A percentile compares a stretch with the other conserved stretches of the same genome.
These are phyloP conservation scores for Lophochroa leadbeateri DNA, from an alignment of 2,113 vertebrate species.

Conservation along the genomic window DNA sequence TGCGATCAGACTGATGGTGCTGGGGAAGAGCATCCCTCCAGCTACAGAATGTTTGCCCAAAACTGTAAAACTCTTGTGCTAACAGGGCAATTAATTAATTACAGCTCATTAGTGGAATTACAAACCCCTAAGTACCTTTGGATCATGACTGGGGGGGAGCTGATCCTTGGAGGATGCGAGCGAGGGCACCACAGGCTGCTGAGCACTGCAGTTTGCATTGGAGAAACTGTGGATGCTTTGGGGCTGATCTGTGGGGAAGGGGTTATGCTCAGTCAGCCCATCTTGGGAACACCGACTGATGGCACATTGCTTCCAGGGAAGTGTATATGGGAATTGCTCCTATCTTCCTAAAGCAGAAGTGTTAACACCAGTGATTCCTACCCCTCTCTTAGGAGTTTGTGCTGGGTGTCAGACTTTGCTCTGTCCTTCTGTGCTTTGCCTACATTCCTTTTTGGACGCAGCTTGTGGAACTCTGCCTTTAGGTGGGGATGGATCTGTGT, in stretches of 20 bases:
- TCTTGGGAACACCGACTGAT: neutral
- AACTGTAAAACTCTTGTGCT: constrained; percentile 21
- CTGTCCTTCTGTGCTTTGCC: accelerated
- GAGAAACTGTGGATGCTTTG: neutral
- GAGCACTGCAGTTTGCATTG: neutral
- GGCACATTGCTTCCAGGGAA: neutral
- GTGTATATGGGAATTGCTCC: accelerated
- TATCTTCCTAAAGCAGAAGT: neutral
- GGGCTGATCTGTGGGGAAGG: neutral
- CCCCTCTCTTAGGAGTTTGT: neutral
- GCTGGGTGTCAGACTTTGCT: neutral
- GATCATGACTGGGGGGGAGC: neutral
- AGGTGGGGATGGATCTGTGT: neutral
- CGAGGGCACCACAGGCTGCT: neutral
- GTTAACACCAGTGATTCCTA: neutral
- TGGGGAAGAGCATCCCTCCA: constrained; percentile 23
- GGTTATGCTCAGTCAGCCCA: neutral
- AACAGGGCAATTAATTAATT: constrained; percentile 61
- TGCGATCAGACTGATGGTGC: accelerated
- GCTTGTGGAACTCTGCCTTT: neutral
- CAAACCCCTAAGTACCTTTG: constrained; percentile 27
- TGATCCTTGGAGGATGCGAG: neutral
- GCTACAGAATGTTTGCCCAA: constrained; percentile 28
- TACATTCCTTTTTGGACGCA: accelerated
- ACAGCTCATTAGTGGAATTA: constrained; percentile 50